A percentile compares a stretch with the other conserved stretches of the same genome.
Conservation (phyloP, 2,113 vertebrate genomes). For the Tichodroma muraria region DNA sequence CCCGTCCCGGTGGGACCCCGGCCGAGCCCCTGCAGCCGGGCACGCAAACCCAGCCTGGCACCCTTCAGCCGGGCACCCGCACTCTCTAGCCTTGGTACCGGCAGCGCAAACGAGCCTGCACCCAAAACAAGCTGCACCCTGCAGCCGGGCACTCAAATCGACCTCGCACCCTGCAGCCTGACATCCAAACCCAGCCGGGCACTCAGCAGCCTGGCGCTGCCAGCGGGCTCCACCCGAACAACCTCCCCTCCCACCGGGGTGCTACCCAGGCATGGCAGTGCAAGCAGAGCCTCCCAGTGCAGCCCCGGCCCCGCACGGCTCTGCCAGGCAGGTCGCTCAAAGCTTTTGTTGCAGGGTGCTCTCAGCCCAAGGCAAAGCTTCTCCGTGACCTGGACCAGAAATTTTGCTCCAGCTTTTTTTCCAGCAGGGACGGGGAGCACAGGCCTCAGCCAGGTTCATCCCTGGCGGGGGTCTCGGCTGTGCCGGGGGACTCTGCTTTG, state of each 20-base stretch:
- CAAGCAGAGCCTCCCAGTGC: accelerated
- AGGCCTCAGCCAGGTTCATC: background rate
- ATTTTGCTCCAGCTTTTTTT: background rate
- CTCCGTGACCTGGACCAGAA: background rate
- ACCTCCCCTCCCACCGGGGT: background rate
- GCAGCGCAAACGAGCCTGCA: background rate
- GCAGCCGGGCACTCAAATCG: no score
- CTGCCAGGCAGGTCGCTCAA: background rate
- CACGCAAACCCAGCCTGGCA: background rate
- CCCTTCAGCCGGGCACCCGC: background rate
- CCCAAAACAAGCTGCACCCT: background rate
- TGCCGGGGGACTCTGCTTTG: background rate
- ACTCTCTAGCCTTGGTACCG: background rate
- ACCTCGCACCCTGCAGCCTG: background rate
- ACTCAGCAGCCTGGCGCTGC: background rate
- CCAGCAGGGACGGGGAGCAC: background rate
- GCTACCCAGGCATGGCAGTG: background rate
- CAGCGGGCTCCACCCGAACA: background rate
- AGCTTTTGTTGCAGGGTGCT: background rate
- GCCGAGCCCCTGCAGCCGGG: background rate
- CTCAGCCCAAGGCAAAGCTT: background rate
- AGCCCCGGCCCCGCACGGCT: background rate
- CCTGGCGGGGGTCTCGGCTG: accelerated
- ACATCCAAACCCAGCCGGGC: background rate
- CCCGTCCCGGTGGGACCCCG: background rate